phyloP scores from a whole-genome alignment of 2,113 vertebrate genomes.

The Neopipo cinnamomea region DNA sequence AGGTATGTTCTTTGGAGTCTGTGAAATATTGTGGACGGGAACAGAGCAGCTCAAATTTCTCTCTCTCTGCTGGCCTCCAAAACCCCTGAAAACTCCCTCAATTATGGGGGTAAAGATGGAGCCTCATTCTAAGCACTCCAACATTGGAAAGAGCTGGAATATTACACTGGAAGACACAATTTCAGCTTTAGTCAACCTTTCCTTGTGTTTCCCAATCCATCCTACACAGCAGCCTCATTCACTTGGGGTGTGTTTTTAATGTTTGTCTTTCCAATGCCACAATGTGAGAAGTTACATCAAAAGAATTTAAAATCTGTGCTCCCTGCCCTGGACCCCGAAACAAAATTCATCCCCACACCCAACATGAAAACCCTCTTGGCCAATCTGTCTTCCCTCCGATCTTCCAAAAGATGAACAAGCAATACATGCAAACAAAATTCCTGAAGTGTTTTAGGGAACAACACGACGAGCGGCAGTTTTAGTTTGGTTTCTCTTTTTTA shows the following conservation, averaged over 20 bases:
- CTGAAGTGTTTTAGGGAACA: background rate
- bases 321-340: background rate
- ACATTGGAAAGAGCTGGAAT: accelerated
- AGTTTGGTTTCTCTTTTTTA: background rate
- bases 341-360: background rate
- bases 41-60: background rate
- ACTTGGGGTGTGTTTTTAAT: background rate
- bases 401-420: background rate
- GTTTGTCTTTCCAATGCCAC: background rate
- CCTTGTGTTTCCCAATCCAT: background rate
- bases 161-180: background rate
- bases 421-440: background rate
- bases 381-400: background rate
- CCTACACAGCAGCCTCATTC: background rate
- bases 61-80: background rate
- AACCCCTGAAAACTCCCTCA: background rate
- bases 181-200: background rate
- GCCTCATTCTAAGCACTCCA: background rate
- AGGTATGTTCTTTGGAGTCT: background rate
- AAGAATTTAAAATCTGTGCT: background rate
- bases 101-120: accelerated
- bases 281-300: background rate
- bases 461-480: background rate
- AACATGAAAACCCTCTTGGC: background rate
- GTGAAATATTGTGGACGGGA: background rate